Conservation (phyloP, 2,888 invertebrate species). For the Drosophila algonquin region DNA sequence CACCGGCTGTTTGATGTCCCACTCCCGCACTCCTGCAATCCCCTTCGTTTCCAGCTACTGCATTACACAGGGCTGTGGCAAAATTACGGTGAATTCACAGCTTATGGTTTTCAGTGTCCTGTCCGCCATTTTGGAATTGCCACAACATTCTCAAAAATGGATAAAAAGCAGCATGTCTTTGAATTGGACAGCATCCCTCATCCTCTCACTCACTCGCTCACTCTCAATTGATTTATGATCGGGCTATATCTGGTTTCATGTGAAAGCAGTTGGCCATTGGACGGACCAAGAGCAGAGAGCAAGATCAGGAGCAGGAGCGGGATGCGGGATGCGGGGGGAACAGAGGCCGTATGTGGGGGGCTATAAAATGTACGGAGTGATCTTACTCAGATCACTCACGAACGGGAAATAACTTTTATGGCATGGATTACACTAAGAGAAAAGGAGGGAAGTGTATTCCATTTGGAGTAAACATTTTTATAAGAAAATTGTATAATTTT, state of each 20-base stretch:
- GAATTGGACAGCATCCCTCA: conserved; percentile 22
- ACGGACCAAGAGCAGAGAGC: background rate
- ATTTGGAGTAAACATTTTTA: too few species aligned
- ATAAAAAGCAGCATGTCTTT: conserved; percentile 47
- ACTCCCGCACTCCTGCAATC: background rate
- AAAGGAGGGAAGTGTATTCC: background rate
- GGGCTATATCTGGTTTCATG: conserved; percentile 50
- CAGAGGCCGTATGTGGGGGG: conserved; percentile 16
- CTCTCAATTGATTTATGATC: conserved; percentile 66
- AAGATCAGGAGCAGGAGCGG: conserved; percentile 1
- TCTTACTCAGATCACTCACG: conserved; percentile 74
- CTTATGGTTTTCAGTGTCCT: conserved; percentile 45
- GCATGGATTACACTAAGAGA: conserved; percentile 17
- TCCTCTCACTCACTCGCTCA: conserved; percentile 22
- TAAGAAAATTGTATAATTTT: too few species aligned
- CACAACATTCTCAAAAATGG: conserved; percentile 69
- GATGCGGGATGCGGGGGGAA: background rate
- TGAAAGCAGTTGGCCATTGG: conserved; percentile 49
- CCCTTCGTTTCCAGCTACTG: conserved; percentile 60
- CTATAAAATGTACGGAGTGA: conserved; percentile 67
- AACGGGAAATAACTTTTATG: conserved; percentile 71
- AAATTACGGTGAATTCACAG: conserved; percentile 69
- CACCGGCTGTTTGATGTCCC: conserved; percentile 14
- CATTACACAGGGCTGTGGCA: conserved; percentile 64
- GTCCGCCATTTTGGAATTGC: conserved; percentile 60